Conservation (phyloP, 2,797 vertebrate genomes). For the Antrozous pallidus region DNA sequence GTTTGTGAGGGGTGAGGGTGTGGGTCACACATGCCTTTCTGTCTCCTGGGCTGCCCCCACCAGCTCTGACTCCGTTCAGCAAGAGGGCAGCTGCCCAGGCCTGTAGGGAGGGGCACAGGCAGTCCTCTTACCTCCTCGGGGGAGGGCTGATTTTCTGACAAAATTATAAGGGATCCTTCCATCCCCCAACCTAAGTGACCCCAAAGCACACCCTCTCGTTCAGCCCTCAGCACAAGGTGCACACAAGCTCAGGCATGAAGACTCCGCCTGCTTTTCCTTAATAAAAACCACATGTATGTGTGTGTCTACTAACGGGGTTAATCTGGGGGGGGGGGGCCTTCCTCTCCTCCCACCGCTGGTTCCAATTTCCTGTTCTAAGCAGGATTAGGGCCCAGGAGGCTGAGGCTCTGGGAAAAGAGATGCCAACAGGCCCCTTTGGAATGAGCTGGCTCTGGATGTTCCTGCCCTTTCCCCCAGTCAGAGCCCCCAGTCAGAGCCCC, state of each 20-base stretch:
- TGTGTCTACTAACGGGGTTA: constrained; percentile 17
- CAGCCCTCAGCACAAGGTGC: not conserved
- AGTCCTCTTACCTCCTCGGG: not conserved
- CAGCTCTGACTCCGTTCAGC: not conserved
- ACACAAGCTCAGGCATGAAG: not conserved
- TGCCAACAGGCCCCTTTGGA: not conserved
- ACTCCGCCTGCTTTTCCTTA: not conserved
- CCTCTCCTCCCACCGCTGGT: constrained; percentile 42
- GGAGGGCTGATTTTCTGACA: not conserved
- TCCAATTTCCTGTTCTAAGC: constrained; percentile 62
- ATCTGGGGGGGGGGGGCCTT: constrained; percentile 27
- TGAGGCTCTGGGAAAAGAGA: constrained; percentile 9
- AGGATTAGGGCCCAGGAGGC: constrained; percentile 44
- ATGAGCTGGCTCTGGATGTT: not conserved
- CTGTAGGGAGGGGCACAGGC: not conserved
- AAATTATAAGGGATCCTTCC: not conserved
- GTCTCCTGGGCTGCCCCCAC: not conserved
- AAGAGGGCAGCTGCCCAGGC: not conserved
- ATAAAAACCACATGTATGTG: not conserved
- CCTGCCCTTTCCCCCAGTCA: not conserved
- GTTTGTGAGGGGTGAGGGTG: no score
- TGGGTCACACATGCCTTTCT: not conserved
- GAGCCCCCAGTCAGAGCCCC: not conserved
- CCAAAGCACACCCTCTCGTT: not conserved
- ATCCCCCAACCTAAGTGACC: not conserved